A percentile compares a stretch with the other conserved stretches of the same genome.
Conservation (phyloP, 2,113 vertebrate species). For the Eublepharis macularius region DNA sequence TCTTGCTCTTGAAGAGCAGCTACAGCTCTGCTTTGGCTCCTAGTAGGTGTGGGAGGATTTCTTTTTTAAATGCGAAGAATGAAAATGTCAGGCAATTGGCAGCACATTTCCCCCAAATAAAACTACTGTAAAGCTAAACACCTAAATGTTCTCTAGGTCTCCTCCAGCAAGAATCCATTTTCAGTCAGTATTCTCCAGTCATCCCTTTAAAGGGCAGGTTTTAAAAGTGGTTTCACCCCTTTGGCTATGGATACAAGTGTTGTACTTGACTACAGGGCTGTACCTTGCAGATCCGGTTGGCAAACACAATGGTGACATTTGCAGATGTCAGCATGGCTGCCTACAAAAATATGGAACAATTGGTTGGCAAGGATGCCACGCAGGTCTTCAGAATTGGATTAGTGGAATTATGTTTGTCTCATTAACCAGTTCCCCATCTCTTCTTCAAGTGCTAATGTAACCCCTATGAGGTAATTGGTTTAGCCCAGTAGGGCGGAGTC, state of each 20-base stretch:
- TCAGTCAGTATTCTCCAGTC: neutral
- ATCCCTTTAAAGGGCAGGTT: neutral
- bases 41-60: neutral
- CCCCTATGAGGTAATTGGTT: no score
- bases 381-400: neutral
- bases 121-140: constrained; percentile 15
- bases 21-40: neutral
- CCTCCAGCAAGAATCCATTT: constrained; percentile 14
- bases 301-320: neutral
- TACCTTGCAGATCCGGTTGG: neutral
- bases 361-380: neutral
- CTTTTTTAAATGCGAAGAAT: constrained; percentile 5
- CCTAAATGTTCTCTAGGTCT: neutral
- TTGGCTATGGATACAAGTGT: neutral
- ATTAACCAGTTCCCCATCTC: neutral
- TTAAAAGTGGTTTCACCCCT: neutral
- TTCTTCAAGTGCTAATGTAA: fast-evolving
- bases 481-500: no score
- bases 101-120: constrained; percentile 33
- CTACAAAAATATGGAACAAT: neutral
- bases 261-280: neutral
- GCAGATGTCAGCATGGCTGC: neutral
- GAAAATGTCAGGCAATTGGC: constrained; percentile 27
- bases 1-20: neutral
- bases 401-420: neutral